phyloP scores from a whole-genome alignment of 2,888 invertebrate genomes.

The Crossocerus cetratus region DNA sequence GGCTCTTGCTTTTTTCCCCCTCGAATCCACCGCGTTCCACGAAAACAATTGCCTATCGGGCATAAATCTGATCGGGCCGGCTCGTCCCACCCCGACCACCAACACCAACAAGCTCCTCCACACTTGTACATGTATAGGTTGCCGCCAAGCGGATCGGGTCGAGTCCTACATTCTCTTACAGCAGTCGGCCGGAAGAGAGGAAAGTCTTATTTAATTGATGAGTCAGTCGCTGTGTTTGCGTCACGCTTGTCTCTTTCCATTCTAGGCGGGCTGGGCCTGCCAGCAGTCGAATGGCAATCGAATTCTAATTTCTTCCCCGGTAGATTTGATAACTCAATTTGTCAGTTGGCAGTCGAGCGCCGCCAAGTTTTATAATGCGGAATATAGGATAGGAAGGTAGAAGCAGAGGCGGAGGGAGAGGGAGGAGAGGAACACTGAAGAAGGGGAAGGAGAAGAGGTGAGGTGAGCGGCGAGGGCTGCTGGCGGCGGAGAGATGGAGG shows the following conservation, averaged over 20 bases:
- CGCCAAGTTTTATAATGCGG: background rate
- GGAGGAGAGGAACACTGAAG: background rate
- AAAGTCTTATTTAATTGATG: no score
- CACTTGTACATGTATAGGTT: no score
- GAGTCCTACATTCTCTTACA: conserved; percentile 38
- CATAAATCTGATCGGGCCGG: conserved; percentile 57
- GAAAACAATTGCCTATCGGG: conserved; percentile 68
- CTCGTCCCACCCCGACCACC: conserved; percentile 2
- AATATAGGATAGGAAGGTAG: conserved; percentile 14
- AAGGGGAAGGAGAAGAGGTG: background rate
- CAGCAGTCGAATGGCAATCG: conserved; percentile 10
- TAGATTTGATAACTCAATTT: conserved; percentile 14
- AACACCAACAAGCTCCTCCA: background rate
- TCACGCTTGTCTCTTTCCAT: background rate
- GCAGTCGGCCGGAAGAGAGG: no score
- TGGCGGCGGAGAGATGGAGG: no score
- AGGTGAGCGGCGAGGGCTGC: background rate
- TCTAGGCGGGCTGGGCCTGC: background rate
- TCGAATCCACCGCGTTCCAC: conserved; percentile 57
- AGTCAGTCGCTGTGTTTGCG: no score
- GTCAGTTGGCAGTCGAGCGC: background rate
- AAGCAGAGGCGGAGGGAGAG: background rate
- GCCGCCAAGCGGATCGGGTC: background rate
- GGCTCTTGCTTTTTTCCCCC: conserved; percentile 15
- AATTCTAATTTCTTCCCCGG: conserved; percentile 12